Conservation (phyloP, 1,140 invertebrate genomes). For the Danaus plexippus region DNA sequence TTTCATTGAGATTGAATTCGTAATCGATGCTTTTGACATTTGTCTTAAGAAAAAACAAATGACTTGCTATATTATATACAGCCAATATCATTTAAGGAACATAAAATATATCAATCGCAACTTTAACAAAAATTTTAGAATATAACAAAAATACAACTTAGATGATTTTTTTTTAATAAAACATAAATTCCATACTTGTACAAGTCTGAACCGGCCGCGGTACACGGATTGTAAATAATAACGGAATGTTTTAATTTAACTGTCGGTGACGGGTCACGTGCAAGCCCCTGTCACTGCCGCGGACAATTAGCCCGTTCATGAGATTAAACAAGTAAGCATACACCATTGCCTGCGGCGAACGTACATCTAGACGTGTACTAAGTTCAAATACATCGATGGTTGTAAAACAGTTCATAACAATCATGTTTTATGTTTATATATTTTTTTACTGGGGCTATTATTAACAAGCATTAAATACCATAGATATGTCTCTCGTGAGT, state of each 20-base stretch:
- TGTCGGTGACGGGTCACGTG: conserved; percentile 70
- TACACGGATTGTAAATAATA: conserved; percentile 63
- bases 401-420: conserved; percentile 6
- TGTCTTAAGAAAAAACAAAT: too few relatives aligned
- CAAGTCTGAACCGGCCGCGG: conserved; percentile 16
- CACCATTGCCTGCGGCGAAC: conserved; percentile 28
- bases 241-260: conserved; percentile 70
- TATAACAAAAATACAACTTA: too few relatives aligned
- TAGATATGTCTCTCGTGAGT: too few relatives aligned
- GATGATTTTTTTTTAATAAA: too few relatives aligned
- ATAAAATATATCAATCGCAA: too few relatives aligned
- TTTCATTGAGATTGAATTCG: too few relatives aligned
- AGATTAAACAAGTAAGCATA: conserved; percentile 62
- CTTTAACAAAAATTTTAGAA: too few relatives aligned
- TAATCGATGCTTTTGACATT: too few relatives aligned
- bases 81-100: too few relatives aligned
- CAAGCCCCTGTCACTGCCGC: conserved; percentile 56
- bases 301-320: conserved; percentile 66
- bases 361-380: conserved; percentile 28
- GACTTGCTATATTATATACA: too few relatives aligned
- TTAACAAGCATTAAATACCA: conserved; percentile 10
- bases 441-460: background rate
- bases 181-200: too few relatives aligned
- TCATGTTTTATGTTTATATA: conserved; percentile 6
- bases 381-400: background rate